Percentiles rank a stretch among this genome's conserved stretches.
Evolutionary conservation across 2,797 vertebrate genomes (phyloP).

Genomic region (Garrulus glandarius): DNA sequence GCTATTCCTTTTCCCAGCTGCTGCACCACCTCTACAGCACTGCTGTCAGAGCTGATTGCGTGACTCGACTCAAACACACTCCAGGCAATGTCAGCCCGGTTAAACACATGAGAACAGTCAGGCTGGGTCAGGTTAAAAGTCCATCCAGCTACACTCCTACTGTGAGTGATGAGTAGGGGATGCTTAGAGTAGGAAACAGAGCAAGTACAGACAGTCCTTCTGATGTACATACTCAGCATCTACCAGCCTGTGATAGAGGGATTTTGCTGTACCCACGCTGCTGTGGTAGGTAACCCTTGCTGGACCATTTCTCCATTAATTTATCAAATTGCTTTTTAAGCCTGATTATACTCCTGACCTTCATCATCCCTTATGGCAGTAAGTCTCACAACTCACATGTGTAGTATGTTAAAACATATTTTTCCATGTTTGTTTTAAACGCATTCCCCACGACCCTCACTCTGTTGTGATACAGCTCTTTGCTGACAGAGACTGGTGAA

Average conservation of each 20-base stretch:
- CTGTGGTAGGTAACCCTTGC: neutral
- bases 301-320: neutral
- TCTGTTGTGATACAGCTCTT: neutral
- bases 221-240: neutral
- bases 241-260: neutral
- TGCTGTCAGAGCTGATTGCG: constrained; percentile 14
- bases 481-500: neutral
- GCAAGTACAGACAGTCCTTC: neutral
- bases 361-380: neutral
- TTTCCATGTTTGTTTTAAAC: neutral
- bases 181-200: neutral
- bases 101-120: constrained; percentile 25
- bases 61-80: neutral
- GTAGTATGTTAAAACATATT: neutral
- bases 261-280: neutral
- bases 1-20: neutral
- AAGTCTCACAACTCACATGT: neutral
- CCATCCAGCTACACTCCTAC: neutral
- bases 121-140: constrained; percentile 23
- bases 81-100: constrained; percentile 20
- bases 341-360: neutral
- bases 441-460: neutral
- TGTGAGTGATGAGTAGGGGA: neutral
- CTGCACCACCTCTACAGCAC: neutral
- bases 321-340: neutral